Base-by-base conservation (phyloP, 2,888 invertebrate species). In the Melikaiella ostensackeni region DNA sequence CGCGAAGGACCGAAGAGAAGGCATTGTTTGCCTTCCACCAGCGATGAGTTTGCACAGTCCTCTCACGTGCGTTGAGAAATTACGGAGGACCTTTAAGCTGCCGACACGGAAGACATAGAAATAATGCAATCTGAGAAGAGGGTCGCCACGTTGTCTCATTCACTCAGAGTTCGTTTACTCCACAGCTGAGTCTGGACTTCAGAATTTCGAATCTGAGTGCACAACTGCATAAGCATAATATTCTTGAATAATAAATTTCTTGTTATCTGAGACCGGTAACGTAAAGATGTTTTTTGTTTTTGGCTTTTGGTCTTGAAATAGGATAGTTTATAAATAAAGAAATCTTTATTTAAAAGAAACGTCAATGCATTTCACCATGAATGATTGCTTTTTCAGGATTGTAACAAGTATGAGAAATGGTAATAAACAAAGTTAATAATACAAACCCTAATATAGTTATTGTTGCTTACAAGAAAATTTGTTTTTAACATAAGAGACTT, bases 31-130 rank as follows among this genome's bases (percentile, higher is more conserved):
- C 50, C 63, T 57, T 50, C 61, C 24, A 55, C 35, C 21, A 57
- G 57, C 35, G 19, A 21, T 27, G 38, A 57, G 74, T 89, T 89
- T 87, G 84, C 86, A 85, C 84, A 89, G 88, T 89, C 89, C 77
- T 83, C 84, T 89, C 89, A 89, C 89, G 89, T 87, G 88, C 85
- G 83, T 84, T 88, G 85, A 84, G 87, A 88, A 89, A 89, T 88
- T 86, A 83, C 86, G 78, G 77, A 82, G 83, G 81, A 77, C 81
- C 76, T 84, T 82, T 83, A 79, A 82, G 76, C 76, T 64, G 79
- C 80, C 77, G 79, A 80, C 79, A 79, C 84, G 84, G 83, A 83
- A 83, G 82, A 84, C 75, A 78, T 76, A 74, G 79, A 79, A 78
- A 77, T 70, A 55, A 78, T 77, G 78, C 80, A 82, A 78, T 81